Evolutionary conservation across 2,888 invertebrate species (phyloP).

Genomic region (Adelphocoris suturalis): DNA sequence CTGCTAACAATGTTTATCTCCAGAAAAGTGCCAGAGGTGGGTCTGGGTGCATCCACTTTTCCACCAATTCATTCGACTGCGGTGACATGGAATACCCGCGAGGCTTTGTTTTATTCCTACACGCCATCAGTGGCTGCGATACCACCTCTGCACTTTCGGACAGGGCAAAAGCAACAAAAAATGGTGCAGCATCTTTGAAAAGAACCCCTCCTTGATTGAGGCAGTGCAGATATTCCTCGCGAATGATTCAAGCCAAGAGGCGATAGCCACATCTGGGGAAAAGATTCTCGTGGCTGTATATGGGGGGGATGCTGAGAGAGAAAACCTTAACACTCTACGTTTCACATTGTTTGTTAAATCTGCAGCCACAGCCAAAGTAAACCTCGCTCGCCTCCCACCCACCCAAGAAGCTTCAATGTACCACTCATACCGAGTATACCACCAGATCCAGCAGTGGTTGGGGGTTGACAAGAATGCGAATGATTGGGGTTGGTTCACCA

Average conservation of each 20-base stretch:
- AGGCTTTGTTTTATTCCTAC: not conserved
- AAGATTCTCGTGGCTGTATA: not conserved
- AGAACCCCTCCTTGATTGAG: not conserved
- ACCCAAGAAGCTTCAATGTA: not conserved
- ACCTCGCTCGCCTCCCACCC: slow-evolving; percentile 12
- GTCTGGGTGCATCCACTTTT: not conserved
- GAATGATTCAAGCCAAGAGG: not conserved
- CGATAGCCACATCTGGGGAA: not conserved
- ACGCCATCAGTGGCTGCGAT: slow-evolving; percentile 24
- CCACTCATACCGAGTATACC: not conserved
- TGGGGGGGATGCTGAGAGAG: not conserved
- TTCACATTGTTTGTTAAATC: not conserved
- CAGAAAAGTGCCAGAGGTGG: slow-evolving; percentile 7
- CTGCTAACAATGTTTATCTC: not conserved
- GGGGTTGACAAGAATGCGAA: no score
- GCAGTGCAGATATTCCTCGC: not conserved
- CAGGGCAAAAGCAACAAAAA: not conserved
- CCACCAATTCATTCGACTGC: not conserved
- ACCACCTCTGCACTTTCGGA: not conserved
- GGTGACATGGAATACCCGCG: not conserved
- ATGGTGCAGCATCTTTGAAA: not conserved
- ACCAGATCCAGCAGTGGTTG: no score
- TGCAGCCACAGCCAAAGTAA: not conserved
- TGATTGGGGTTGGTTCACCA: no score
- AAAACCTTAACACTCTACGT: slow-evolving; percentile 11